A percentile compares a stretch with the other conserved stretches of the same genome.
Conservation (phyloP, 2,113 vertebrate species). For the Castor canadensis region DNA sequence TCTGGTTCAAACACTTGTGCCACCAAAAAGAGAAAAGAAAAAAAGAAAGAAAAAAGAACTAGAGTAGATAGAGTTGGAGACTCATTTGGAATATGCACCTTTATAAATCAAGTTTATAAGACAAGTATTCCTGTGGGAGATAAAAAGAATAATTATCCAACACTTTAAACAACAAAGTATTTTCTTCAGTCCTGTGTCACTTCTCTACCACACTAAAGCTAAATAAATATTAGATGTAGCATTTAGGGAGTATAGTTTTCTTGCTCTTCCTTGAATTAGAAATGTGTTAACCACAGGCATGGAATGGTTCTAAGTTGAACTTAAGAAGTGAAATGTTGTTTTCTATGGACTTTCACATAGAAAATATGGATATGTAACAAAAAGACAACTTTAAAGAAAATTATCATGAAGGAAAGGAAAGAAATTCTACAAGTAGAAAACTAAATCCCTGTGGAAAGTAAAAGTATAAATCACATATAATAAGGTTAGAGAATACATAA, state of each 20-base stretch:
- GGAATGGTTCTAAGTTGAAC: neutral
- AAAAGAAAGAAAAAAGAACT: no score
- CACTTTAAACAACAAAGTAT: neutral
- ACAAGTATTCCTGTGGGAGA: neutral
- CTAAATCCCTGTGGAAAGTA: neutral
- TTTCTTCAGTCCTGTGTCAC: neutral
- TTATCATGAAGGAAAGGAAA: neutral
- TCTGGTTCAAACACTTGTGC: no score
- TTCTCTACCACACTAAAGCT: neutral
- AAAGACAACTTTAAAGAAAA: neutral
- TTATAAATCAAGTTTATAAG: neutral
- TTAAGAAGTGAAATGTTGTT: neutral
- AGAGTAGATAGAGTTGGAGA: neutral
- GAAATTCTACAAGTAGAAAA: conserved; percentile 30
- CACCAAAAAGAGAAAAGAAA: no score
- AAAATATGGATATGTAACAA: neutral
- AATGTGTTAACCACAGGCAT: neutral
- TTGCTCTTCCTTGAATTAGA: conserved; percentile 1
- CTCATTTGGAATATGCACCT: neutral
- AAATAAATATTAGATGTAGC: neutral
- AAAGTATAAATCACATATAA: neutral
- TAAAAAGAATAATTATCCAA: neutral
- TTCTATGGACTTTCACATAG: neutral
- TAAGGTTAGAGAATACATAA: neutral
- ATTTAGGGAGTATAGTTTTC: neutral